These are phyloP conservation scores for Hydrotaea cyrtoneurina DNA, from an alignment of 2,888 invertebrate genomes.

Conservation along the genomic window DNA sequence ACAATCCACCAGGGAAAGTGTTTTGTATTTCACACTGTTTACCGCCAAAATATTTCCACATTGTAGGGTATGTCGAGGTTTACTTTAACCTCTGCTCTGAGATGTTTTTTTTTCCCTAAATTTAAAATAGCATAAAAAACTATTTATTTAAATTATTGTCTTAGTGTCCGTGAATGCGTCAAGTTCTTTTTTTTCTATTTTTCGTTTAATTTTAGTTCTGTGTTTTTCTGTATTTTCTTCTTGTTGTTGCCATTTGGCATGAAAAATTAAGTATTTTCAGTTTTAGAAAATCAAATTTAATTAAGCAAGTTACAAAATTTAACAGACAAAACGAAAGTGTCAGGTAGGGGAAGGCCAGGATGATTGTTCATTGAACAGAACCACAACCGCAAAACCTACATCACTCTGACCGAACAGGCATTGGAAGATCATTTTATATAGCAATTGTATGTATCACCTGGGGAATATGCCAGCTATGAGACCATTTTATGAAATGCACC, in stretches of 20 bases:
- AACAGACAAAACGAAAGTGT: neutral
- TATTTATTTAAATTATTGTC: constrained; percentile 3
- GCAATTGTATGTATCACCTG: no score
- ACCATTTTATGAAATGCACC: no score
- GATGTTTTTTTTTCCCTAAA: neutral
- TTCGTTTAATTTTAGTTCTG: neutral
- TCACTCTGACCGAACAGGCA: no score
- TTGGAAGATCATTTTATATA: no score
- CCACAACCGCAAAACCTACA: no score
- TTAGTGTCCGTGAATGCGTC: constrained; percentile 54
- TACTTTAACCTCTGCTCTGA: neutral
- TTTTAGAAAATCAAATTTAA: neutral
- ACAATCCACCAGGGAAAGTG: no score
- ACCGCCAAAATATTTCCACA: no score
- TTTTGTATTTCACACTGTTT: no score
- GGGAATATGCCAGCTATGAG: no score
- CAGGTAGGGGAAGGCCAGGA: neutral
- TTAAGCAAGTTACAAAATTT: constrained; percentile 13
- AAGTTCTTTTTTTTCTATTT: constrained; percentile 28
- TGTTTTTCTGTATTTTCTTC: neutral
- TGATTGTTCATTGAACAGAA: neutral
- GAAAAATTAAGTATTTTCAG: neutral
- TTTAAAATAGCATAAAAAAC: neutral
- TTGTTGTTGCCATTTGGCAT: no score
- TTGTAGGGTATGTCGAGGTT: neutral